phyloP scores from a whole-genome alignment of 2,797 vertebrate genomes.

The Melanotaenia parkinsoni region DNA sequence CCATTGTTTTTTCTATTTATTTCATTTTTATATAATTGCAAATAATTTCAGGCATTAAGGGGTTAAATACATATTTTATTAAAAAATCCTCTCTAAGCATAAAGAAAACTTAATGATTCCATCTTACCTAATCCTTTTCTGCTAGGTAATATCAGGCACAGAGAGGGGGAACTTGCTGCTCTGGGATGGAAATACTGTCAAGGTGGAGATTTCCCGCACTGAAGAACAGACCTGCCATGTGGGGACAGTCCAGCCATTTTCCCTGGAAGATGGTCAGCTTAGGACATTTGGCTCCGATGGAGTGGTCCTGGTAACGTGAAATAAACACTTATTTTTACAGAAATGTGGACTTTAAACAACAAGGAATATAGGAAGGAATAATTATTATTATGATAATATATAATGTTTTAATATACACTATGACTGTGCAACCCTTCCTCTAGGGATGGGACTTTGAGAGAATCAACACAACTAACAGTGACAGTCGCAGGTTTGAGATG shows the following conservation, averaged over 20 bases:
- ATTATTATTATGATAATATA: too few relatives aligned
- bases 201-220: slow-evolving; percentile 88
- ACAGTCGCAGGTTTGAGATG: slow-evolving; percentile 84
- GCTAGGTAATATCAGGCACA: slow-evolving; percentile 92
- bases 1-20: too few relatives aligned
- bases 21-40: too few relatives aligned
- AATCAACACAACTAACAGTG: slow-evolving; percentile 84
- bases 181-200: slow-evolving; percentile 92
- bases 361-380: too few relatives aligned
- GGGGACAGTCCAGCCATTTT: slow-evolving; percentile 87
- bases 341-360: not conserved
- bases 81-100: too few relatives aligned
- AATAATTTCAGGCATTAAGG: too few relatives aligned
- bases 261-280: slow-evolving; percentile 90
- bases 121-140: not conserved
- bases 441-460: slow-evolving; percentile 93
- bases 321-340: not conserved
- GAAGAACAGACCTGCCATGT: slow-evolving; percentile 84
- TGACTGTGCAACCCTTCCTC: not conserved
- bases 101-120: not conserved
- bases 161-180: slow-evolving; percentile 96
- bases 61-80: too few relatives aligned
- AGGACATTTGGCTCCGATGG: slow-evolving; percentile 91
- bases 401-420: not conserved
- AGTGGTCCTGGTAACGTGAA: slow-evolving; percentile 86